Evolutionary conservation across 2,888 invertebrate species (phyloP), one percentile per base, ranked within the genome.

Genomic region (Scelioninae gen. 1): DNA sequence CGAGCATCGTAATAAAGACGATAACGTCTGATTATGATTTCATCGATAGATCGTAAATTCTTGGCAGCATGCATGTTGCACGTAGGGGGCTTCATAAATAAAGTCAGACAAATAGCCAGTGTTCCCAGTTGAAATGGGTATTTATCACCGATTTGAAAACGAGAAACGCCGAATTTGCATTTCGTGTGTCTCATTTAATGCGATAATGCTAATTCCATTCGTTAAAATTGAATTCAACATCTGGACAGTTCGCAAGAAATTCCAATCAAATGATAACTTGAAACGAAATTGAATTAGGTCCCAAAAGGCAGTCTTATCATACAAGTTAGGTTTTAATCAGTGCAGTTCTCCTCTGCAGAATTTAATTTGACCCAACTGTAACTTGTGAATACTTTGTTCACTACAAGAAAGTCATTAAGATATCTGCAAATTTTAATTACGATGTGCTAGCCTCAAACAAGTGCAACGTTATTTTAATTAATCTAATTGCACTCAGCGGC

Each of bases 41-140:
- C 69, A 82, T 76, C 76, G 76, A 82, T 77, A 77, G 82, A 82
- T 77, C 82, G 72, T 76, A 76, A 82, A 76, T 82, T 71, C 71
- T n/a, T 82, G 76, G 72, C 82, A 72, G 82, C 76, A 77, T 71
- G 82, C 82, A 66, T 71, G 69, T 71, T 76, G 81, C 71, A 76
- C 82, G 82, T 71, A 82, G 76, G 82, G 82, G 71, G 82, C 66
- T 16, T 66, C 72, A 77, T 82, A 82, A 82, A 82, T 82, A 77
- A 74, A 47, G 62, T 9, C 66, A 74, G 76, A 82, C 77, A 82
- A 82, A 72, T 82, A 68, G 77, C 40, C 62, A 51, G 62, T 65
- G 77, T 76, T 71, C 62, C 31, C 74, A 65, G 75, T 53, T 56
- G 75, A 76, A 82, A 66, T 65, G 72, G 49, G 76, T 82, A 77